Evolutionary conservation across 2,113 vertebrate genomes (phyloP), one percentile per base, ranked within the genome.

Genomic region (Bufo bufo): DNA sequence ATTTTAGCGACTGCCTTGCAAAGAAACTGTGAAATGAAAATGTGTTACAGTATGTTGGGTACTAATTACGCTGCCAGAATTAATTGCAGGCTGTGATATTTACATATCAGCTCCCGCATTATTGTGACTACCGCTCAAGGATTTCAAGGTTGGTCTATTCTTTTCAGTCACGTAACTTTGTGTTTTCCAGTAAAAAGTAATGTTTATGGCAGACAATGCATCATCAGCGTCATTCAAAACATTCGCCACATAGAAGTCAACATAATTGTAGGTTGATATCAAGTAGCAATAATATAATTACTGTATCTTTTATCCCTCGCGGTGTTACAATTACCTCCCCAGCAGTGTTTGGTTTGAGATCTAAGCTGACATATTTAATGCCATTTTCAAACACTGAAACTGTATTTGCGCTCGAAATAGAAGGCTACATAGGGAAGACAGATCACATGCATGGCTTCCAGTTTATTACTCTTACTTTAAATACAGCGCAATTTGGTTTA

Each of bases 271-370:
- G 47, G 81, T 83, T 83, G 19, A 66, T 82, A 83, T 83, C 19
- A 69, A 83, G 61, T 50, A 83, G 45, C 45, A 66, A 83, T 66
- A 83, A 66, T 83, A 83, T 52, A 83, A 83, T 83, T 83, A 52
- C 43, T 52, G 81, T 66, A 83, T 65, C 33, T 82, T 59, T 69
- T 69, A 69, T 33, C 10, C 49, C 61, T 69, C 20, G 52, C 3
- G 69, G 79, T 33, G 20, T 54, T 23, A 84, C 20, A 33, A 82
- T 82, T 69, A 52, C 33, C 11, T 71, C n/a, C 0, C 47, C 47
- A 69, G 63, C 49, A 84, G 63, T 69, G 82, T 52, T 84, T 50
- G 12, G 47, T 33, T 84, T 71, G 4, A 33, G 20, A 69, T 84
- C 45, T 23, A 69, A 84, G 63, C 17, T 43, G 5, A 14, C 81